phyloP scores from a whole-genome alignment of 2,797 vertebrate genomes.

The Myiotriccus ornatus region DNA sequence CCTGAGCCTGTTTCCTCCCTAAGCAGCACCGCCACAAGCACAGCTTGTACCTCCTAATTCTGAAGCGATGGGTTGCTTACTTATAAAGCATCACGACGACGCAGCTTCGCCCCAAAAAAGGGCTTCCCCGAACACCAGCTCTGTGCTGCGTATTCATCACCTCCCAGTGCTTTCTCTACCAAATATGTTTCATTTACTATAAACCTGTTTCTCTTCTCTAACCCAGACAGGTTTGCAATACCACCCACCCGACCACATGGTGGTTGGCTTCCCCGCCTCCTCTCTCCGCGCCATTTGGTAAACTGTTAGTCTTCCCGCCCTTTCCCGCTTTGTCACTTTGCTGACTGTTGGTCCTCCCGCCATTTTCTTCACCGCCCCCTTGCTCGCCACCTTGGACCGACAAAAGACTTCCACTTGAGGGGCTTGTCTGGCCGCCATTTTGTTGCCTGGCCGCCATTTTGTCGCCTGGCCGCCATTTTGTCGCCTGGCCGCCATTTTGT shows the following conservation, averaged over 20 bases:
- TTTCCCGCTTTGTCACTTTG: too few relatives aligned
- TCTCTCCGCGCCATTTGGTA: too few relatives aligned
- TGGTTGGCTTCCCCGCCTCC: too few relatives aligned
- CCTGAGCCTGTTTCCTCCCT: not conserved
- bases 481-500: too few relatives aligned
- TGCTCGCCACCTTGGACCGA: too few relatives aligned
- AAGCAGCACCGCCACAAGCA: rapidly evolving
- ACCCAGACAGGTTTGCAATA: not conserved
- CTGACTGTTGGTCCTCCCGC: too few relatives aligned
- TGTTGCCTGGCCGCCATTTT: too few relatives aligned
- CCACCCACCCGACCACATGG: not conserved
- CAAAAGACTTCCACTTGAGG: too few relatives aligned
- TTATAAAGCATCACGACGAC: rapidly evolving
- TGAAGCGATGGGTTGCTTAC: not conserved
- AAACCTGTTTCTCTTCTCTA: not conserved
- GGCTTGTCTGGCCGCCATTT: too few relatives aligned
- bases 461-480: too few relatives aligned
- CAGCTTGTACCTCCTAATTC: not conserved
- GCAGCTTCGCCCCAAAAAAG: not conserved
- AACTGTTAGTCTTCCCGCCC: too few relatives aligned
- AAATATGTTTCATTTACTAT: not conserved
- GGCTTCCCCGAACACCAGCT: not conserved
- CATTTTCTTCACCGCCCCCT: too few relatives aligned
- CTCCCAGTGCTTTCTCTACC: not conserved
- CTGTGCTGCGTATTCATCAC: not conserved